A percentile compares a stretch with the other conserved stretches of the same genome.
Conservation (phyloP, 2,797 vertebrate genomes). For the Taeniopygia guttata region DNA sequence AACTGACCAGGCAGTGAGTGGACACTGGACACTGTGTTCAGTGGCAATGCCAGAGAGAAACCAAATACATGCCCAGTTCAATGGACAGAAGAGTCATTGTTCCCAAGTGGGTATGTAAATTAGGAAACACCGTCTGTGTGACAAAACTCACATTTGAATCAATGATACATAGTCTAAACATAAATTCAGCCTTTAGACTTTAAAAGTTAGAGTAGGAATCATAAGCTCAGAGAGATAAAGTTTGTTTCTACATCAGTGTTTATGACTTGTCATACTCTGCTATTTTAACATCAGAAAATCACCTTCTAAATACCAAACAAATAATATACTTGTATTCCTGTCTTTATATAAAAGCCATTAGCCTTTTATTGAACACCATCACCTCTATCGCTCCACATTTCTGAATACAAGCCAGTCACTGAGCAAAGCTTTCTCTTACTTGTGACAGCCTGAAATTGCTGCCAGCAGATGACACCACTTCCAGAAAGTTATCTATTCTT, state of each 20-base stretch:
- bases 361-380: neutral
- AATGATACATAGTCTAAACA: neutral
- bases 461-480: neutral
- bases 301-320: neutral
- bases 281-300: neutral
- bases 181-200: neutral
- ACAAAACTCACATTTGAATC: neutral
- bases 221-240: neutral
- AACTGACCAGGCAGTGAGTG: neutral
- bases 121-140: neutral
- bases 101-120: neutral
- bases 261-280: neutral
- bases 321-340: neutral
- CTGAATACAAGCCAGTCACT: neutral
- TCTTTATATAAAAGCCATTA: neutral
- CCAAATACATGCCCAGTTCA: too few relatives aligned
- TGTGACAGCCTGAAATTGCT: neutral
- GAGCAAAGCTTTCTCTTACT: neutral
- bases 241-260: neutral
- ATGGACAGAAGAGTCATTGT: neutral
- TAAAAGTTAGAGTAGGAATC: neutral
- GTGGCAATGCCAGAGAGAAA: neutral
- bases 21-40: neutral
- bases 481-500: neutral
- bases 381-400: accelerated